phyloP scores from a whole-genome alignment of 2,888 invertebrate species.

The Carterocephalus palaemon region DNA sequence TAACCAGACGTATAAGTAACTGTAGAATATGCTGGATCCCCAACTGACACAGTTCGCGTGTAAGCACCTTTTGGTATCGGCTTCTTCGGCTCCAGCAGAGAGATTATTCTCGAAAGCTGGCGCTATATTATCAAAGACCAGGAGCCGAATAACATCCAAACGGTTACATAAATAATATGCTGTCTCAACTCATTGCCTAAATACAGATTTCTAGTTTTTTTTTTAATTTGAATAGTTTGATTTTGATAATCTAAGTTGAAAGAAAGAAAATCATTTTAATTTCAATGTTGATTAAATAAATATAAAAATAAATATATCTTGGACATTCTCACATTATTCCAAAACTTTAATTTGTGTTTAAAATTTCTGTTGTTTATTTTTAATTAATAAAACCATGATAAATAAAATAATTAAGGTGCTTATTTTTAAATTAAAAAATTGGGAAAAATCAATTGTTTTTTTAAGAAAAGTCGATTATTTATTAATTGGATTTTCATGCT shows the following conservation, averaged over 20 bases:
- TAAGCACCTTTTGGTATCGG: slow-evolving; percentile 31
- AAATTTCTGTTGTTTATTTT: slow-evolving; percentile 23
- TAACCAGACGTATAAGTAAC: too few species aligned
- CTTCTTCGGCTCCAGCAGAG: slow-evolving; percentile 34
- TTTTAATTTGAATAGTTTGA: slow-evolving; percentile 4
- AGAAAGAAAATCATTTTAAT: too few species aligned
- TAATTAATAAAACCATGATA: slow-evolving; percentile 17
- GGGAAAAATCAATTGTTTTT: slow-evolving; percentile 7
- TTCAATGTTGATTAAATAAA: background rate
- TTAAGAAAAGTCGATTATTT: slow-evolving; percentile 13
- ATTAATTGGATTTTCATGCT: slow-evolving; percentile 20
- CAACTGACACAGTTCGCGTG: slow-evolving; percentile 25
- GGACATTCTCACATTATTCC: background rate
- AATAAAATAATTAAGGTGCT: slow-evolving; percentile 19
- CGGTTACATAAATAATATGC: slow-evolving; percentile 31
- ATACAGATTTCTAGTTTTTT: slow-evolving; percentile 16
- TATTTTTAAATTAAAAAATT: slow-evolving; percentile 22
- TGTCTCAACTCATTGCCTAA: slow-evolving; percentile 29
- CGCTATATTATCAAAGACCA: slow-evolving; percentile 30
- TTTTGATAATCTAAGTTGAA: background rate
- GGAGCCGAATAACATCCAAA: slow-evolving; percentile 29
- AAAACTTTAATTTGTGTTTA: slow-evolving; percentile 14
- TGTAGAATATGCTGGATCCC: slow-evolving; percentile 1
- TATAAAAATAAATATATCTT: too few species aligned
- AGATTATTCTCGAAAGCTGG: slow-evolving; percentile 32